phyloP scores from a whole-genome alignment of 2,888 invertebrate genomes.

The Serrognathus titanus region DNA sequence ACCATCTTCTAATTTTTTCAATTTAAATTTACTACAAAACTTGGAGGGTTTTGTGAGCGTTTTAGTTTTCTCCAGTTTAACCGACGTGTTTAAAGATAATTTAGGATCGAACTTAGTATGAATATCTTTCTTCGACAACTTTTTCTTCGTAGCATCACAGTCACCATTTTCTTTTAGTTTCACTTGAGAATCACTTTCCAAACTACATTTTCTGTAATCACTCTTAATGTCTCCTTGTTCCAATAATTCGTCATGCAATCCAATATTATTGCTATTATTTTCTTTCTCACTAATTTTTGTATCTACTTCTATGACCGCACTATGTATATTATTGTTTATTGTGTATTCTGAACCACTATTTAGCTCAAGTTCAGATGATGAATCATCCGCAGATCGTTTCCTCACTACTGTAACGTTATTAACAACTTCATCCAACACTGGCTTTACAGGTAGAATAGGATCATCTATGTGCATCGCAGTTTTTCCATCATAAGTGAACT shows the following conservation, averaged over 20 bases:
- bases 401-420: conserved; percentile 4
- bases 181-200: not conserved
- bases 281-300: conserved; percentile 14
- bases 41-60: conserved; percentile 7
- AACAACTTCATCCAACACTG: conserved; percentile 11
- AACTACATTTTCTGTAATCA: not conserved
- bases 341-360: conserved; percentile 3
- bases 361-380: not conserved
- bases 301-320: conserved; percentile 5
- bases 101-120: conserved; percentile 7
- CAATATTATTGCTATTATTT: conserved; percentile 15
- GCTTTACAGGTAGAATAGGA: conserved; percentile 5
- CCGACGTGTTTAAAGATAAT: conserved; percentile 8
- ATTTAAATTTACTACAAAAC: conserved; percentile 5
- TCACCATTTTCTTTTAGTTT: not conserved
- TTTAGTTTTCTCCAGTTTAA: conserved; percentile 10
- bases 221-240: not conserved
- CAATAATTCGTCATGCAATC: not conserved
- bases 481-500: not conserved
- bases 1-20: not conserved
- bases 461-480: conserved; percentile 1
- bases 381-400: conserved; percentile 5
- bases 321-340: conserved; percentile 10
- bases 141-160: not conserved
- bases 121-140: not conserved